Percentiles rank a stretch among this genome's conserved stretches.
phyloP scores from a whole-genome alignment of 2,797 vertebrate species.

The Sebastolobus altivelis region DNA sequence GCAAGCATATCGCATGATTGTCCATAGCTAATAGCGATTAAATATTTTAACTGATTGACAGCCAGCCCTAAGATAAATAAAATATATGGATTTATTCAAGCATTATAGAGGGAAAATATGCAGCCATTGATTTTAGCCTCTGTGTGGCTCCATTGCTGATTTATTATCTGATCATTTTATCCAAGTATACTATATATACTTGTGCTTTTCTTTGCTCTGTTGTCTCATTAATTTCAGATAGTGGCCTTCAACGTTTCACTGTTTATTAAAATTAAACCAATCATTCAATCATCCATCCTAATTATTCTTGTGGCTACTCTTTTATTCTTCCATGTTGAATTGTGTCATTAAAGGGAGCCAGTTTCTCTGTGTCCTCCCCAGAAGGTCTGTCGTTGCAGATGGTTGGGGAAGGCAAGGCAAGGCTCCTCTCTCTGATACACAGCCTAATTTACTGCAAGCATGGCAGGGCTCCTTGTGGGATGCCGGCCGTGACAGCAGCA shows the following conservation, averaged over 20 bases:
- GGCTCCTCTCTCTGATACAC: slow-evolving; percentile 47
- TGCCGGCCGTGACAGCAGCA: slow-evolving; percentile 54
- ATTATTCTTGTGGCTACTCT: neutral
- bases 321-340: neutral
- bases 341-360: neutral
- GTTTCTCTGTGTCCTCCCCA: slow-evolving; percentile 17
- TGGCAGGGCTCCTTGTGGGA: slow-evolving; percentile 40
- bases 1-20: too few relatives aligned
- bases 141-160: neutral
- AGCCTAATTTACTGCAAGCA: slow-evolving; percentile 64
- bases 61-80: neutral
- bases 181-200: neutral
- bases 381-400: slow-evolving; percentile 43
- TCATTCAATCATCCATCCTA: neutral
- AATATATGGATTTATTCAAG: neutral
- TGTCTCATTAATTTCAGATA: neutral
- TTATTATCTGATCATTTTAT: neutral
- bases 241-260: neutral
- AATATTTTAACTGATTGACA: neutral
- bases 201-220: neutral
- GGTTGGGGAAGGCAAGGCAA: slow-evolving; percentile 6
- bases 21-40: neutral
- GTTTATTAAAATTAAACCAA: slow-evolving; percentile 1
- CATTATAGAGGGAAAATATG: neutral
- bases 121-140: neutral